Evolutionary conservation across 2,888 invertebrate genomes (phyloP).

Genomic region (Itoplectis maculator): DNA sequence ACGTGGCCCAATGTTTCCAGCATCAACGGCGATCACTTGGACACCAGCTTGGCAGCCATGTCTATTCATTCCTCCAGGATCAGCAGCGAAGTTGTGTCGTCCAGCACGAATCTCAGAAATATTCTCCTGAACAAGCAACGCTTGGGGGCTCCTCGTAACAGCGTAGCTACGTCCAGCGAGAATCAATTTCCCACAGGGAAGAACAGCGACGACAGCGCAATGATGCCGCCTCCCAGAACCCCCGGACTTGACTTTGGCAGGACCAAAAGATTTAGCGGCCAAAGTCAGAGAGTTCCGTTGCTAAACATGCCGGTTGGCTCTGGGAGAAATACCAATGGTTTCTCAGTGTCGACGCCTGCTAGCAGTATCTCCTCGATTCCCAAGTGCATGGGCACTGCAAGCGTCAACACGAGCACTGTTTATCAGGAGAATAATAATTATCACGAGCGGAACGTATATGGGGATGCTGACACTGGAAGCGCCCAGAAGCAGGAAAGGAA

Average conservation of each 20-base stretch:
- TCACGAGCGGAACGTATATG: not conserved
- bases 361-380: slow-evolving; percentile 50
- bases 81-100: slow-evolving; percentile 77
- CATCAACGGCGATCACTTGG: slow-evolving; percentile 72
- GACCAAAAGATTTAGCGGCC: slow-evolving; percentile 5
- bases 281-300: slow-evolving; percentile 27
- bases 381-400: slow-evolving; percentile 20
- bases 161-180: slow-evolving; percentile 74
- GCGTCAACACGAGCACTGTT: slow-evolving; percentile 10
- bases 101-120: slow-evolving; percentile 77
- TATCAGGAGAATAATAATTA: slow-evolving; percentile 39
- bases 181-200: slow-evolving; percentile 65
- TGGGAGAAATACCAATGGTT: not conserved
- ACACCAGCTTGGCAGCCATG: slow-evolving; percentile 65
- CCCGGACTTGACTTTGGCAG: slow-evolving; percentile 18
- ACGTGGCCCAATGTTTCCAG: slow-evolving; percentile 74
- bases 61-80: slow-evolving; percentile 64
- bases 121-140: slow-evolving; percentile 60
- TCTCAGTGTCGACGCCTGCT: slow-evolving; percentile 36
- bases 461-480: not conserved
- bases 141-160: not conserved
- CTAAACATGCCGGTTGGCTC: slow-evolving; percentile 5
- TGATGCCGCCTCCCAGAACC: slow-evolving; percentile 77
- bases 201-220: slow-evolving; percentile 57
- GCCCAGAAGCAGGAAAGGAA: slow-evolving; percentile 55